phyloP scores from a whole-genome alignment of 2,797 vertebrate species.

The Pseudochaenichthys georgianus region DNA sequence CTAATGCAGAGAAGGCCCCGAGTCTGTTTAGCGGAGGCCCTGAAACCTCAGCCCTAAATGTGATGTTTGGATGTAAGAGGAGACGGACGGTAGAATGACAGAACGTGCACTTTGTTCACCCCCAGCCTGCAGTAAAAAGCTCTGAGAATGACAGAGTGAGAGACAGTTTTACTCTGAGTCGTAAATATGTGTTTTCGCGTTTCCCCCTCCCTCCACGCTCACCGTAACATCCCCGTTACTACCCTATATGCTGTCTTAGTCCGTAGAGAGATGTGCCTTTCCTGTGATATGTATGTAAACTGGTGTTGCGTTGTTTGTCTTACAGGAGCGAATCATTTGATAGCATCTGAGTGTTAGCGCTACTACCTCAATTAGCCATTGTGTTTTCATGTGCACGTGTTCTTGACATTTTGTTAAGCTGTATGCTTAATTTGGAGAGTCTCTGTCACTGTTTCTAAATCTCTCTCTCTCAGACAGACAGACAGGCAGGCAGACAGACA shows the following conservation, averaged over 20 bases:
- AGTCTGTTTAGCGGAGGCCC: constrained; percentile 63
- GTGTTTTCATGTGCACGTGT: background rate
- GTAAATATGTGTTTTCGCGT: constrained; percentile 80
- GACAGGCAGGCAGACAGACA: too few species aligned
- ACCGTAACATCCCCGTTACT: constrained; percentile 50
- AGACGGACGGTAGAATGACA: constrained; percentile 82
- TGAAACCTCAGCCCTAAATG: constrained; percentile 80
- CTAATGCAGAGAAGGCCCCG: constrained; percentile 55
- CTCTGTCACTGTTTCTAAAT: too few species aligned
- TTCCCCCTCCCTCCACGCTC: constrained; percentile 55
- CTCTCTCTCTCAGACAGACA: too few species aligned
- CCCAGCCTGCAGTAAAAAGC: constrained; percentile 79
- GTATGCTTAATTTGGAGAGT: background rate
- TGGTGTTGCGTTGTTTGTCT: too few species aligned
- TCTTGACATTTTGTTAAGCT: background rate
- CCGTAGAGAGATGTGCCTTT: too few species aligned
- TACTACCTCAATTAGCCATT: background rate
- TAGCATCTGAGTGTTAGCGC: too few species aligned
- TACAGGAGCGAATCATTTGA: too few species aligned
- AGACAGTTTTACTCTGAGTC: constrained; percentile 82
- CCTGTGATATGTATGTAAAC: too few species aligned
- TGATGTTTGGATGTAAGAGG: constrained; percentile 80
- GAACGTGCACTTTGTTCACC: constrained; percentile 79
- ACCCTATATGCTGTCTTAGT: too few species aligned
- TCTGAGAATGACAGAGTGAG: constrained; percentile 81